Evolutionary conservation across 2,888 invertebrate species (phyloP).

Genomic region (Hanleya hanleyi): DNA sequence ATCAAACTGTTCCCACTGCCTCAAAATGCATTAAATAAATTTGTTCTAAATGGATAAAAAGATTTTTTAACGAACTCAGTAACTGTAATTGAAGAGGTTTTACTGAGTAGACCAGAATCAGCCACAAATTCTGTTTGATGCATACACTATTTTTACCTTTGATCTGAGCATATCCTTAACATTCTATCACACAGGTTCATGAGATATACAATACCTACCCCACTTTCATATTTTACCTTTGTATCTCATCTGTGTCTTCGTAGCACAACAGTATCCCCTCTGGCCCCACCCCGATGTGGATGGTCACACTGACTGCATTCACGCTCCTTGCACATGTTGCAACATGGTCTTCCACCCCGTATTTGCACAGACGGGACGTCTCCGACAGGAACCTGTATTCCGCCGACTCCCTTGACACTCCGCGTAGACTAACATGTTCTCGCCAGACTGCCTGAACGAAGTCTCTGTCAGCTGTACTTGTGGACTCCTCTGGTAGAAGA

Average conservation of each 20-base stretch:
- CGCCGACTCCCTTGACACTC: constrained; percentile 84
- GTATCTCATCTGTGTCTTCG: constrained; percentile 30
- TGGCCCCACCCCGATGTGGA: constrained; percentile 85
- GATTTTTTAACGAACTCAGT: too few species aligned
- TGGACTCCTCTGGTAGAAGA: constrained; percentile 30
- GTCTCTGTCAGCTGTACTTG: constrained; percentile 22
- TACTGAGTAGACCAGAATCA: too few species aligned
- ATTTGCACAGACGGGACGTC: constrained; percentile 85
- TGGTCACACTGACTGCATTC: constrained; percentile 42
- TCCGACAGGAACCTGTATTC: constrained; percentile 89
- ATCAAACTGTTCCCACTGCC: too few species aligned
- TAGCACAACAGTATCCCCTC: constrained; percentile 79
- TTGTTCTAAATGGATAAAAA: too few species aligned
- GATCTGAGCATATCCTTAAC: too few species aligned
- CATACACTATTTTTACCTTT: too few species aligned
- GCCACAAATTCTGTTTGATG: too few species aligned
- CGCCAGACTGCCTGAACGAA: constrained; percentile 42
- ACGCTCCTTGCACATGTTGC: constrained; percentile 73
- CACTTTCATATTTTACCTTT: too few species aligned
- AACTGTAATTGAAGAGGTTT: too few species aligned
- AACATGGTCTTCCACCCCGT: constrained; percentile 87
- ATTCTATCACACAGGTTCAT: too few species aligned
- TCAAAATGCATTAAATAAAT: too few species aligned
- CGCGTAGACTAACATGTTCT: constrained; percentile 73
- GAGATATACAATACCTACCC: too few species aligned